Percentiles rank a stretch among this genome's conserved stretches.
These are phyloP conservation scores for Heliconius hermathena DNA, from an alignment of 1,140 invertebrate genomes.

Conservation along the genomic window DNA sequence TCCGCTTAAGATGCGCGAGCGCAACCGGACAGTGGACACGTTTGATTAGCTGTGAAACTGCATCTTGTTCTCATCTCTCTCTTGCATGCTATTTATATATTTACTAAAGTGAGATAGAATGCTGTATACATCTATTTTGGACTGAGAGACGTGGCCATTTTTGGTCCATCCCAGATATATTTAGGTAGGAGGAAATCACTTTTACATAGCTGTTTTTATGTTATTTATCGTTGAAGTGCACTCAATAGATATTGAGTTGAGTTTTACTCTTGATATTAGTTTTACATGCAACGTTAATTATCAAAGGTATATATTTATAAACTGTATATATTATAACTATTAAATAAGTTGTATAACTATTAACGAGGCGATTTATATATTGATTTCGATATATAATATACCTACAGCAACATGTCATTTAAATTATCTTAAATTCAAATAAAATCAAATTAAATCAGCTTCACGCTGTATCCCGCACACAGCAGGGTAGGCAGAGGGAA, in stretches of 20 bases:
- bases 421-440: too few relatives aligned
- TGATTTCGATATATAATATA: not conserved
- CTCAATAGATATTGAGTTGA: constrained; percentile 18
- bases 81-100: constrained; percentile 21
- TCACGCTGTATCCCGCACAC: too few relatives aligned
- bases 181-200: constrained; percentile 71
- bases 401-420: too few relatives aligned
- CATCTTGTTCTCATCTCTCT: constrained; percentile 65
- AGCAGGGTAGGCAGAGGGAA: too few relatives aligned
- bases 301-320: not conserved
- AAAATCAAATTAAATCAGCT: too few relatives aligned
- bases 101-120: constrained; percentile 54
- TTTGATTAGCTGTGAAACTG: constrained; percentile 73
- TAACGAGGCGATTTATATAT: not conserved
- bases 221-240: constrained; percentile 56
- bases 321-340: too few relatives aligned
- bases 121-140: constrained; percentile 67
- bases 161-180: constrained; percentile 75
- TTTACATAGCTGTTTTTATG: constrained; percentile 70
- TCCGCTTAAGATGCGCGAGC: constrained; percentile 63
- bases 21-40: constrained; percentile 73
- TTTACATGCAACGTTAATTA: not conserved
- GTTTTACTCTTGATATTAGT: constrained; percentile 15
- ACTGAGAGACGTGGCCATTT: constrained; percentile 70
- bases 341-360: too few relatives aligned